phyloP scores from a whole-genome alignment of 2,797 vertebrate genomes.

The Hypotaenidia philippensis region DNA sequence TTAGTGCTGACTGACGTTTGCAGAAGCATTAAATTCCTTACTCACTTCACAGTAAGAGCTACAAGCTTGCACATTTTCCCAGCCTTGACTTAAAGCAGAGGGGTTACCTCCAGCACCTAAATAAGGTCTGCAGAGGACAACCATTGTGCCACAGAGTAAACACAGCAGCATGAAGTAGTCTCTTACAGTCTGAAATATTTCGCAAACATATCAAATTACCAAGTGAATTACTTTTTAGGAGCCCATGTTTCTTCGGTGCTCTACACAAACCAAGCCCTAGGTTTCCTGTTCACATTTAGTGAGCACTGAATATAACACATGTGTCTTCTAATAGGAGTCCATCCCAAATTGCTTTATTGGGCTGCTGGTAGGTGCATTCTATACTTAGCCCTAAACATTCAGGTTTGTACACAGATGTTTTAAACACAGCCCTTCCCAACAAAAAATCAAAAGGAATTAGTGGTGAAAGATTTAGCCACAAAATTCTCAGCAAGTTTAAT shows the following conservation, averaged over 20 bases:
- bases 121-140: neutral
- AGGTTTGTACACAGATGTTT: neutral
- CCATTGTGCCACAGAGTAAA: neutral
- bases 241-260: neutral
- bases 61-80: neutral
- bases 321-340: neutral
- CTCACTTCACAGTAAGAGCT: constrained; percentile 10
- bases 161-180: neutral
- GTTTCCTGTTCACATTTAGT: constrained; percentile 6
- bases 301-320: neutral
- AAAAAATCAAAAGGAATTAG: constrained; percentile 40
- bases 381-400: constrained; percentile 12
- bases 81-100: neutral
- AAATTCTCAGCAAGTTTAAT: constrained; percentile 48
- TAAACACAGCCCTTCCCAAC: neutral
- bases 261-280: neutral
- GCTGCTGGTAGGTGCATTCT: neutral
- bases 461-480: constrained; percentile 53
- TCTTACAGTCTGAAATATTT: neutral
- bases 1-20: constrained; percentile 28
- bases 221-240: neutral
- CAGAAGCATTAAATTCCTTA: constrained; percentile 41
- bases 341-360: neutral
- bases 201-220: neutral
- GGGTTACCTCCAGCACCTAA: neutral